These are phyloP conservation scores for Conger conger DNA, from an alignment of 2,113 vertebrate genomes.

Conservation along the genomic window DNA sequence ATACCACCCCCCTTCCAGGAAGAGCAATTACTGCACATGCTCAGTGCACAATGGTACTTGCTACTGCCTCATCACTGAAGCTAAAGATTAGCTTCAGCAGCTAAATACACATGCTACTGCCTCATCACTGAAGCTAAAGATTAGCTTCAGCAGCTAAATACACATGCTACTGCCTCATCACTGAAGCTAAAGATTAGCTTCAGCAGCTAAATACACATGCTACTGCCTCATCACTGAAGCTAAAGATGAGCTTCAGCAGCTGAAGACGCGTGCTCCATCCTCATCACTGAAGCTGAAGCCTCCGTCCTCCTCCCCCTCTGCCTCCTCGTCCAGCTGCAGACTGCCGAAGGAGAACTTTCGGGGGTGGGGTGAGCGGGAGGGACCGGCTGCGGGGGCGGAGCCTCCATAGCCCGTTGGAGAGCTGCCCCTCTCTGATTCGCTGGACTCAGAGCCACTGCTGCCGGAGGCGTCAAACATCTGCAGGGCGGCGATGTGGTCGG, in stretches of 20 bases:
- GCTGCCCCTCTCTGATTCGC: conserved; percentile 79
- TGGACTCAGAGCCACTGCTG: conserved; percentile 85
- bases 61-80: too few species aligned
- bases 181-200: background rate
- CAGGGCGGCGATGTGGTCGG: conserved; percentile 66
- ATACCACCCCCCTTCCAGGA: background rate
- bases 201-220: background rate
- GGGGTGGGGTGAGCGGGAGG: conserved; percentile 59
- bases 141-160: background rate
- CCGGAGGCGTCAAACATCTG: conserved; percentile 83
- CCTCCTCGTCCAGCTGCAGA: conserved; percentile 72
- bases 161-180: background rate
- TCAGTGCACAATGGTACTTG: background rate
- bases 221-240: background rate
- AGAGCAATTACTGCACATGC: too few species aligned
- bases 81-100: too few species aligned
- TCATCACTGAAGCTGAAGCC: conserved; percentile 74
- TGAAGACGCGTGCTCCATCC: conserved; percentile 68
- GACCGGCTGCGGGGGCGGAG: conserved; percentile 65
- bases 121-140: background rate
- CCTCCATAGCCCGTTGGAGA: conserved; percentile 75
- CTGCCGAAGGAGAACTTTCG: conserved; percentile 68
- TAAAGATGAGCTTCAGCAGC: conserved; percentile 54
- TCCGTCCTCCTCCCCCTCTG: conserved; percentile 55
- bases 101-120: background rate